Base-by-base conservation (phyloP, 2,888 invertebrate species). In the Meta bourneti region DNA sequence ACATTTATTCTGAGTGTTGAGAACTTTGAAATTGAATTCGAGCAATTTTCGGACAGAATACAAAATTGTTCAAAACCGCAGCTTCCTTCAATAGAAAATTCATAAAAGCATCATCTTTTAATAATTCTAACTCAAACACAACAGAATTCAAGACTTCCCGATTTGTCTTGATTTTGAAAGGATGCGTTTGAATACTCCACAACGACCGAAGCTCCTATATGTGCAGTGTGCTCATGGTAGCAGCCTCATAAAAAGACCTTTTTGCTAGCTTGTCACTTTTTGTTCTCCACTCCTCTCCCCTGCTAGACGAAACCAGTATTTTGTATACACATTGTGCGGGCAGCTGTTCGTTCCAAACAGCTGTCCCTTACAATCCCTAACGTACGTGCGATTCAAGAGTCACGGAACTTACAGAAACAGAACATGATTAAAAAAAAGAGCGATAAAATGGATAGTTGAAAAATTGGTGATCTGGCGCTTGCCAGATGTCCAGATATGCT, bases 351-450 rank as follows among this genome's bases (percentile, higher is more conserved):
- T 16, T 34, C 48, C 61, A 80, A 85, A 80, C 90, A 90, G 90
- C 90, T 90, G 90, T 81, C 85, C 81, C 72, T 70, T 34, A 34
- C 48, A 80, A 71, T 54, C 91, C 91, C 80, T 71, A 91, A 91
- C 87, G 82, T 91, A 91, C 87, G 91, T 91, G 91, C 82, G 82
- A 81, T 91, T 87, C 20, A 72, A 90, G 52, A 91, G 91, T 91
- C 86, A 91, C 86, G 91, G 91, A 91, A 82, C 86, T 72, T 71
- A 77, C 85, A 69, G 69, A 52, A 61, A 75, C 69, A 87, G 82
- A 87, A 86, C 80, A 74, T 80, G 69, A 70, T 75, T 86, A 77
- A 82, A 90, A 91, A 86, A 91, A 54, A 75, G 48, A 89, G 81
- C 54, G 75, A 85, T 85, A 79, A 87, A 77, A 89, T 78, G 61